Evolutionary conservation across 2,797 vertebrate species (phyloP).

Genomic region (Acanthornis magna): DNA sequence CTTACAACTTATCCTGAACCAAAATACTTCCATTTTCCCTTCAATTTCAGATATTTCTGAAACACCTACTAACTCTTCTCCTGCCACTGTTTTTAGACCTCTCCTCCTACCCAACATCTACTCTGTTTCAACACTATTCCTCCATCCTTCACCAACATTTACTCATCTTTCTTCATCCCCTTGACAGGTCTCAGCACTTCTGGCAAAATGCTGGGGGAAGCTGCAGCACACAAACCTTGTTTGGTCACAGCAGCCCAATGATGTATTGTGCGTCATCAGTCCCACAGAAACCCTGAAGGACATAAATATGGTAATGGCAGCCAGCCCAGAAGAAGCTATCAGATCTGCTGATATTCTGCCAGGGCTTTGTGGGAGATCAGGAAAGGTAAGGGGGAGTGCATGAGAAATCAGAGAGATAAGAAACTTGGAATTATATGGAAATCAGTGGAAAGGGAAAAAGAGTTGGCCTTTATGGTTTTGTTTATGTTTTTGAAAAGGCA

Average conservation of each 20-base stretch:
- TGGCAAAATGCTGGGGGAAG: conserved; percentile 37
- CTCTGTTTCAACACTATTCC: conserved; percentile 24
- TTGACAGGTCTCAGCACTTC: conserved; percentile 26
- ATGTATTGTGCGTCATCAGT: conserved; percentile 42
- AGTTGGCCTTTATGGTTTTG: neutral
- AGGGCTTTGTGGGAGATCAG: conserved; percentile 7
- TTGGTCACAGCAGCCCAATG: conserved; percentile 34
- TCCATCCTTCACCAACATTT: conserved; percentile 16
- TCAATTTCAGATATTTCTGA: conserved; percentile 22
- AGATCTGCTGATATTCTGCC: conserved; percentile 40
- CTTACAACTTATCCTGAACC: neutral
- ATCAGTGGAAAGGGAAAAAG: neutral
- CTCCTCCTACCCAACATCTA: conserved; percentile 31
- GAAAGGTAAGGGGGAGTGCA: conserved; percentile 22
- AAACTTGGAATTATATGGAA: conserved; percentile 4
- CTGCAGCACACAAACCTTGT: conserved; percentile 36
- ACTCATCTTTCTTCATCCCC: conserved; percentile 21
- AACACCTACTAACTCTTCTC: conserved; percentile 42
- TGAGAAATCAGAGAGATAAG: conserved; percentile 11
- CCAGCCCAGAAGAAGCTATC: conserved; percentile 35
- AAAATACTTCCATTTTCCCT: neutral
- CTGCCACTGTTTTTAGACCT: conserved; percentile 32
- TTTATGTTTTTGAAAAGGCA: conserved; percentile 14
- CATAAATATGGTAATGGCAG: conserved; percentile 53
- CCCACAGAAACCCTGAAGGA: conserved; percentile 42